Percentiles rank a stretch among this genome's conserved stretches.
Conservation (phyloP, 2,888 invertebrate genomes). For the Panopea generosa region DNA sequence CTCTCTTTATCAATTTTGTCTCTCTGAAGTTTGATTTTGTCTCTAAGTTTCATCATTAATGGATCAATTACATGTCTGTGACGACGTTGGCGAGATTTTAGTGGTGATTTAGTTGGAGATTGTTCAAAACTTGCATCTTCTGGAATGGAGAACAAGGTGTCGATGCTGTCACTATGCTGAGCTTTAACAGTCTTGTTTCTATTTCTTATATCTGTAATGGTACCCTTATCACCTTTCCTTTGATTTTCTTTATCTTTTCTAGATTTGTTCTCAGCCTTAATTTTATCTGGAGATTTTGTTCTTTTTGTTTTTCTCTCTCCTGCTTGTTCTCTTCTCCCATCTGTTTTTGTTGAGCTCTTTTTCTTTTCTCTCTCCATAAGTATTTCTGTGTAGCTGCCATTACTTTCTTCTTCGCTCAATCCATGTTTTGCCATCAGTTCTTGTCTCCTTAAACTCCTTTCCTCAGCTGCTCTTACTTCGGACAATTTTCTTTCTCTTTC, state of each 20-base stretch:
- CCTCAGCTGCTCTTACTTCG: constrained; percentile 45
- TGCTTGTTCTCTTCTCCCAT: constrained; percentile 42
- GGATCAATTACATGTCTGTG: constrained; percentile 78
- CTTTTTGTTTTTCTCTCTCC: constrained; percentile 40
- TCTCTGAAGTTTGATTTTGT: constrained; percentile 79
- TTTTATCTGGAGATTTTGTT: constrained; percentile 40
- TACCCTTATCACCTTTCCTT: constrained; percentile 36
- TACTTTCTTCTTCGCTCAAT: constrained; percentile 74
- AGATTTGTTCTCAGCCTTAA: constrained; percentile 11
- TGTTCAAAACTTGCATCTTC: constrained; percentile 77
- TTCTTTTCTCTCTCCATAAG: constrained; percentile 66
- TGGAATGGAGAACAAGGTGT: constrained; percentile 81
- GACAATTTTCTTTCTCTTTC: constrained; percentile 14
- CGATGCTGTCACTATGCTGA: constrained; percentile 64
- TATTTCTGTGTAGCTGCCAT: constrained; percentile 74
- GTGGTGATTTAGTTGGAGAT: constrained; percentile 62
- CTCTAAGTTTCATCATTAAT: constrained; percentile 78
- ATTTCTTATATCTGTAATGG: constrained; percentile 44
- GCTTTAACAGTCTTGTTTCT: constrained; percentile 17
- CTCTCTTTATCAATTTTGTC: constrained; percentile 78
- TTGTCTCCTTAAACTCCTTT: constrained; percentile 47
- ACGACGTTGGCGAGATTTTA: constrained; percentile 50
- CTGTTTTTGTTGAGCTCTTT: constrained; percentile 46
- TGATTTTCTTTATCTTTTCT: constrained; percentile 29
- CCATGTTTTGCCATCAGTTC: constrained; percentile 49